Evolutionary conservation across 2,113 vertebrate genomes (phyloP).

Genomic region (Barbus barbus): DNA sequence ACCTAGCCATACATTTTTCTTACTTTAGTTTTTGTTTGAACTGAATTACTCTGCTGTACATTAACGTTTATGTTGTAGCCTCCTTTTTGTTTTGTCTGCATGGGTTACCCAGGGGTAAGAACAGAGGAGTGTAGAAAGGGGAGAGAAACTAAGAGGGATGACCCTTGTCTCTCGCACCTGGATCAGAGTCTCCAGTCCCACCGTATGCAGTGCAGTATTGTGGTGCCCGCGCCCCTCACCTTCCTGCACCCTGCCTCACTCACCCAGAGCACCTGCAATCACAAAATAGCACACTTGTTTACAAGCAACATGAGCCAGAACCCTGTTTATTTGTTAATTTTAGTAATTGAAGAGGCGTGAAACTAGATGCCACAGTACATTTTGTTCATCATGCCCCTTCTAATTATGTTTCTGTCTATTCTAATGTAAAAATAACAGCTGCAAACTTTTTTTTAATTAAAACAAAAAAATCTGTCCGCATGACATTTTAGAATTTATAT

Average conservation of each 20-base stretch:
- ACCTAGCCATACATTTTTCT: conserved; percentile 17
- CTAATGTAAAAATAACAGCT: conserved; percentile 16
- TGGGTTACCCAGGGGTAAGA: conserved; percentile 68
- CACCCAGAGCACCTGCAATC: conserved; percentile 15
- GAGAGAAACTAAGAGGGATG: conserved; percentile 57
- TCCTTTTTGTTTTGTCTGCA: conserved; percentile 70
- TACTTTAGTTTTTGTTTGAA: background rate
- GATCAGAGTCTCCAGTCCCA: conserved; percentile 51
- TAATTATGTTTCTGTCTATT: background rate
- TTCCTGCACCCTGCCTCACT: conserved; percentile 41
- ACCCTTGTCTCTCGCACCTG: conserved; percentile 47
- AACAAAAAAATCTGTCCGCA: background rate
- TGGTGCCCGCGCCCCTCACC: conserved; percentile 47
- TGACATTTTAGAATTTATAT: background rate
- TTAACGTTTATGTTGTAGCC: conserved; percentile 48
- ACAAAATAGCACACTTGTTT: conserved; percentile 3
- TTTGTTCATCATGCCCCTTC: background rate
- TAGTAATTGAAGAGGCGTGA: background rate
- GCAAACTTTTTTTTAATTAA: conserved; percentile 1
- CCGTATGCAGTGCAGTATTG: conserved; percentile 51
- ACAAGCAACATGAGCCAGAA: background rate
- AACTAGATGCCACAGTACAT: too few relatives aligned
- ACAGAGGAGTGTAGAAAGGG: conserved; percentile 57
- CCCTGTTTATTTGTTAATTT: conserved; percentile 20
- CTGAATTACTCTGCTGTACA: conserved; percentile 3